Percentiles rank a stretch among this genome's conserved stretches.
Evolutionary conservation across 2,113 vertebrate genomes (phyloP).

Genomic region (Callipepla californica): DNA sequence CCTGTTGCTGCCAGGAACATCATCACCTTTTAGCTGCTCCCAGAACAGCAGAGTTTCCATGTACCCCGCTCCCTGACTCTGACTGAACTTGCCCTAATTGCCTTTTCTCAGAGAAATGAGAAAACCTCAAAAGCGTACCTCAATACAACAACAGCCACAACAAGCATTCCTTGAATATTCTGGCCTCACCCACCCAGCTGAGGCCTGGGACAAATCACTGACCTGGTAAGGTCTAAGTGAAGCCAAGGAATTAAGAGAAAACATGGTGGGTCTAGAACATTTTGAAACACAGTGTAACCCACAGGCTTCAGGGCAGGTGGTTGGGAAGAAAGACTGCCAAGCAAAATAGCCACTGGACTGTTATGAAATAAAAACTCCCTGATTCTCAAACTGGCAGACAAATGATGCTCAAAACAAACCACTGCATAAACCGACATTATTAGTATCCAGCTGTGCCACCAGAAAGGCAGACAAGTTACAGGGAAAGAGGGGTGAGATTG

Average conservation of each 20-base stretch:
- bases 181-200: background rate
- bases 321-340: slow-evolving; percentile 3
- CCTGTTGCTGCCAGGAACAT: background rate
- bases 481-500: background rate
- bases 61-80: background rate
- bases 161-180: background rate
- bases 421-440: background rate
- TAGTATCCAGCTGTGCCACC: background rate
- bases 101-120: background rate
- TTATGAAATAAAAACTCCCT: background rate
- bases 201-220: background rate
- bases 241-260: background rate
- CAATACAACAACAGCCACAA: background rate
- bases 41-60: background rate
- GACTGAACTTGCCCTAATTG: background rate
- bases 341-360: background rate
- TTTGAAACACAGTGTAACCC: background rate
- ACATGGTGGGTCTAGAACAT: background rate
- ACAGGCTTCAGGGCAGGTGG: background rate
- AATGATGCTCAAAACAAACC: background rate
- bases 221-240: background rate
- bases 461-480: background rate
- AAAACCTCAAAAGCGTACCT: background rate
- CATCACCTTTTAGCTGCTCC: background rate
- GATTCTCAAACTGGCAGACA: background rate